Base-by-base conservation (phyloP, 2,888 invertebrate species). In the Scotopteryx bipunctaria region DNA sequence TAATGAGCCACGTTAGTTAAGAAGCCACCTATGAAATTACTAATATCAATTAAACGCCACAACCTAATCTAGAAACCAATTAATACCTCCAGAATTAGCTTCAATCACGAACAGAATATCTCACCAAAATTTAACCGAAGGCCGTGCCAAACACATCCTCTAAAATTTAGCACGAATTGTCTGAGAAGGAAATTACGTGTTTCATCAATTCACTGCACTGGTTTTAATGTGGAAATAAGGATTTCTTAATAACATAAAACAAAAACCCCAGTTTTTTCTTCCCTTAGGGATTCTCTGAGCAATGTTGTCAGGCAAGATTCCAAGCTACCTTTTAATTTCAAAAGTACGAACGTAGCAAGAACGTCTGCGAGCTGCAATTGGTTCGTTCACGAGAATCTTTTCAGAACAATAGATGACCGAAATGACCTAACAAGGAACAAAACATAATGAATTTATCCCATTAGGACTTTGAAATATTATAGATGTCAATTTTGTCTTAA, bases 111-210 rank as follows among this genome's bases (percentile, higher is more conserved):
- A 31, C 49, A 45, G 49, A 54, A 56, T 60, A 57, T 61, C 66
- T 63, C 51, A 51, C 54, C 37, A 29, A 41, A 62, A 67, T 42
- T 57, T 49, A 50, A 55, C 27, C 51, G 71, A 73, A 73, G 69
- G 43, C 47, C 32, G 41, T 71, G 77, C 78, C 78, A 78, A 64
- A 66, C 43, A 55, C 52, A 55, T 49, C 58, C 56, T 67, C 67
- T 72, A 67, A 71, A 68, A 69, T 57, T 69, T 67, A 69, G 71
- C 64, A 59, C 56, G 62, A 68, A 67, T 57, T 59, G 57, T 60
- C 49, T 38, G 13, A 4, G 14, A 38, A 49, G 33, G 48, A 59
- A 59, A 61, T 63, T 46, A 36, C 17, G 29, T 43, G 43, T 42
- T 40, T 50, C 33, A 47, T 38, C 37, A 40, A 8, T n/a, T 29